Conservation (phyloP, 1,140 invertebrate species). For the Zaprionus davidi region DNA sequence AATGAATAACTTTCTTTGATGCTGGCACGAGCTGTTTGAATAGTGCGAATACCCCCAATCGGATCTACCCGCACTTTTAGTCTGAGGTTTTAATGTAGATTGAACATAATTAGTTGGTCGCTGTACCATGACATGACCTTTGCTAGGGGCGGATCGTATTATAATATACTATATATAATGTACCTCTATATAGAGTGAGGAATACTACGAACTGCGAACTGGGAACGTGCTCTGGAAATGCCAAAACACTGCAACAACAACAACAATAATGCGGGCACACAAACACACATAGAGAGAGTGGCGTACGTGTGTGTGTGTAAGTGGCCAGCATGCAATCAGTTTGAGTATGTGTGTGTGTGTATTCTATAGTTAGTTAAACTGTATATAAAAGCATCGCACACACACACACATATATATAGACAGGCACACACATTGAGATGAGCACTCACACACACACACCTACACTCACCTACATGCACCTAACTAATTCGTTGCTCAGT, state of each 20-base stretch:
- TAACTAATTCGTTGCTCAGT: slow-evolving; percentile 62
- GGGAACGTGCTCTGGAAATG: slow-evolving; percentile 12
- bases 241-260: slow-evolving; percentile 25
- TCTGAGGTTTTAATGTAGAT: slow-evolving; percentile 5
- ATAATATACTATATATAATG: neutral
- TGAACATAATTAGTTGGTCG: slow-evolving; percentile 74
- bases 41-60: neutral
- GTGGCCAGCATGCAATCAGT: slow-evolving; percentile 46
- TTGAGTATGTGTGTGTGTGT: slow-evolving; percentile 42
- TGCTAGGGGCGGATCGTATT: slow-evolving; percentile 38
- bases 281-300: slow-evolving; percentile 13
- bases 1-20: slow-evolving; percentile 35
- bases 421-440: no score
- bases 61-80: neutral
- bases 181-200: neutral
- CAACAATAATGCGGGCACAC: slow-evolving; percentile 28
- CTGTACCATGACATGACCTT: slow-evolving; percentile 78
- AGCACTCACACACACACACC: neutral
- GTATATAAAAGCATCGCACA: slow-evolving; percentile 47
- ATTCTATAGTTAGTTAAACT: slow-evolving; percentile 66
- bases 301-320: slow-evolving; percentile 18
- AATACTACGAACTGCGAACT: slow-evolving; percentile 5
- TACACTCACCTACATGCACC: slow-evolving; percentile 14
- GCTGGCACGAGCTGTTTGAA: slow-evolving; percentile 32
- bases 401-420: neutral